Evolutionary conservation across 2,113 vertebrate species (phyloP).

Genomic region (Acanthisitta chloris): DNA sequence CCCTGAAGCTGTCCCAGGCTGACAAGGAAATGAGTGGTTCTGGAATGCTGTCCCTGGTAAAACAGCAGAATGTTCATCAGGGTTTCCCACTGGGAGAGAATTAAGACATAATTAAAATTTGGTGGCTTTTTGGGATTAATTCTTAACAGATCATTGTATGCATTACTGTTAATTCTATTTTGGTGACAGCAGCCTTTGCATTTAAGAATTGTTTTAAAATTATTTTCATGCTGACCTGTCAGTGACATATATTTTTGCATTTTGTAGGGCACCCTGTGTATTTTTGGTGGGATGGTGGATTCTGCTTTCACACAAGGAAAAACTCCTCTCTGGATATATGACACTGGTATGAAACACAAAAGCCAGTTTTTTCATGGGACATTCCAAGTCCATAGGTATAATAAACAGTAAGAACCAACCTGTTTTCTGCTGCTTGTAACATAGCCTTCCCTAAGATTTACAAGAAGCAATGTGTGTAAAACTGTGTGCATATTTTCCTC

Average conservation of each 20-base stretch:
- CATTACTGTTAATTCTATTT: not conserved
- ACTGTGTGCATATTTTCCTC: not conserved
- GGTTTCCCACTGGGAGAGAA: not conserved
- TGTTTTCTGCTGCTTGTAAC: not conserved
- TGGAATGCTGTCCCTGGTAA: accelerated
- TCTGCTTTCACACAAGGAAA: constrained; percentile 74
- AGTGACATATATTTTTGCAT: not conserved
- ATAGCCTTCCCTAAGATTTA: not conserved
- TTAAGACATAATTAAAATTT: not conserved
- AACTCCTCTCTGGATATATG: constrained; percentile 82
- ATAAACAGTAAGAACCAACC: not conserved
- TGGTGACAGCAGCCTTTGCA: not conserved
- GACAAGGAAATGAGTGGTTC: not conserved
- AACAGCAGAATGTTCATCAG: not conserved
- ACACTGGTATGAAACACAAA: constrained; percentile 69
- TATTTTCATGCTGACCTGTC: not conserved
- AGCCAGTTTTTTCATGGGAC: not conserved
- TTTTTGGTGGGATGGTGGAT: constrained; percentile 86
- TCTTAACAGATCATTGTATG: not conserved
- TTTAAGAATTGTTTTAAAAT: not conserved
- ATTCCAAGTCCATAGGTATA: not conserved
- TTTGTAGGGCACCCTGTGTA: constrained; percentile 75
- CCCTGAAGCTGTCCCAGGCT: not conserved
- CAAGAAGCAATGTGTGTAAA: not conserved
- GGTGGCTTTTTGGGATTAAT: not conserved